Evolutionary conservation across 2,888 invertebrate species (phyloP), one percentile per base, ranked within the genome.

Genomic region (Rhogogaster chlorosoma): DNA sequence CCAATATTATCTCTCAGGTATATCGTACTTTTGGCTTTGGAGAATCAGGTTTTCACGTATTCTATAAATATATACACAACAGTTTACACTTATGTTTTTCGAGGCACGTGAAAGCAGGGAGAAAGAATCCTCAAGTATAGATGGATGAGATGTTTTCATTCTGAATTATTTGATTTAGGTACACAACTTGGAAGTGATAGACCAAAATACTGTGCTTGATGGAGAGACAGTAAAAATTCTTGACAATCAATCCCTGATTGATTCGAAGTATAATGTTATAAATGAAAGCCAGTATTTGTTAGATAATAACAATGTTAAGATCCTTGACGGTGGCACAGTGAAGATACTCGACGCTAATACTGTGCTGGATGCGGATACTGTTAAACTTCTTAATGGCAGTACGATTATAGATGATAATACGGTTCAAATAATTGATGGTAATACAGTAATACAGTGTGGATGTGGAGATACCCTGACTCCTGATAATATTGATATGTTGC

Each of bases 1-100:
- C 87, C 70, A 89, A 87, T 85, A 90, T 92, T 49, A 90, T 92
- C 87, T 90, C 92, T 38, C 91, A 92, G 90, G 92, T 92, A 90
- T 42, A 12, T 26, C 10, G 71, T 36, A 22, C 22, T 7, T 70
- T 38, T 71, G 15, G 85, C 12, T 18, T 32, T 32, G 5, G 18
- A 67, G 32, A 10, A 32, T 67, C 15, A 32, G 18, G 61, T 26
- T 61, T 57, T n/a, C 1, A 1, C 2, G n/a, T 22, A 57, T 22
- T 22, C 61, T 12, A 61, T 22, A 3, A 12, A 61, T 61, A 32
- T 12, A 61, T 22, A 3, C 3, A 61, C 26, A 32, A 67, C 32
- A 10, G 29, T 67, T 32, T 0, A 0, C 15, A 67, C 18, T 67
- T 67, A 29, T 26, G 18, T 32, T 67, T 26, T 67, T 26, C 5